A percentile compares a stretch with the other conserved stretches of the same genome.
phyloP scores from a whole-genome alignment of 1,140 invertebrate genomes.

The Elysia chlorotica region DNA sequence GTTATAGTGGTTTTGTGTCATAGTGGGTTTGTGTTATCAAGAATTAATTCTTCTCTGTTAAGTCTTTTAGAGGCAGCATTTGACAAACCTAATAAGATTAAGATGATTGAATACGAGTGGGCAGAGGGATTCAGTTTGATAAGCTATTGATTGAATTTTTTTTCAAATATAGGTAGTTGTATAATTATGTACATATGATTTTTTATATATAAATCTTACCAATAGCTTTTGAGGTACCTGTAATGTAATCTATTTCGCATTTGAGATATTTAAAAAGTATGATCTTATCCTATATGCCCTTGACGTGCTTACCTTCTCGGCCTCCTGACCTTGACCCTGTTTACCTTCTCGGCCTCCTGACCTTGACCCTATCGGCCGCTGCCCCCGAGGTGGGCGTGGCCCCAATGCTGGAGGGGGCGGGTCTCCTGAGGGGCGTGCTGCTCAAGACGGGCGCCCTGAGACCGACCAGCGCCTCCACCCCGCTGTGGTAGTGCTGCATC shows the following conservation, averaged over 20 bases:
- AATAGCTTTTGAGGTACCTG: neutral
- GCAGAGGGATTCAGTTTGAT: too few species aligned
- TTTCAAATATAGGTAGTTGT: neutral
- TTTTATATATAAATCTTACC: neutral
- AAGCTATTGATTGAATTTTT: neutral
- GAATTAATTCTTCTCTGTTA: too few species aligned
- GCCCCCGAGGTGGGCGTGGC: too few species aligned
- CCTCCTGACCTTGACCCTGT: constrained; percentile 3
- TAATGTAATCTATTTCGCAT: too few species aligned
- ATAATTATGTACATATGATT: neutral
- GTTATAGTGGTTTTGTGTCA: neutral
- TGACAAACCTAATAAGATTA: too few species aligned
- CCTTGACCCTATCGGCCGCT: too few species aligned
- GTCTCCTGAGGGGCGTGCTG: neutral
- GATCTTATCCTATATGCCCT: too few species aligned
- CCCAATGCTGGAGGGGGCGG: too few species aligned
- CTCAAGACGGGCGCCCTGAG: neutral
- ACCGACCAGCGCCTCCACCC: neutral
- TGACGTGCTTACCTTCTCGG: constrained; percentile 14
- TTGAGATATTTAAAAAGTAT: neutral
- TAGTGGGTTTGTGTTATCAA: too few species aligned
- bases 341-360: constrained; percentile 11
- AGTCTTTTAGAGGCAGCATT: too few species aligned
- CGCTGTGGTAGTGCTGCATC: neutral
- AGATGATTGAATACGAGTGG: too few species aligned